Evolutionary conservation across 92 coral and sea anemone genomes (phyloP), one percentile per base, ranked within the genome.

Genomic region (Zoanthus sansibaricus): DNA sequence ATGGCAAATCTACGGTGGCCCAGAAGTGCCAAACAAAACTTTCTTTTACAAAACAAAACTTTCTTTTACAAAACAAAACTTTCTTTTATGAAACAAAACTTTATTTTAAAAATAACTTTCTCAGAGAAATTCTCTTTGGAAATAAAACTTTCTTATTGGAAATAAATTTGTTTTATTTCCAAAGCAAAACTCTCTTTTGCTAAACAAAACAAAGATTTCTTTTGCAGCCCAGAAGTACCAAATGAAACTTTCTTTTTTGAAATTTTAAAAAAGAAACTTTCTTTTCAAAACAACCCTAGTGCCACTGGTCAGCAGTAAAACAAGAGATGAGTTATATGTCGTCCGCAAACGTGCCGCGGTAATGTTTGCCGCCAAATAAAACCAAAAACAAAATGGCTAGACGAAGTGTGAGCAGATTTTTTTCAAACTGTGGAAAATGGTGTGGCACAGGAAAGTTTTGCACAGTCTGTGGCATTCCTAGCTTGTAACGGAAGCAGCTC

Each of bases 381-480:
- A n/a, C n/a, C n/a, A 73, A 46, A 75, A 75, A 17, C 79, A 75
- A 75, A 75, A 75, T 75, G 79, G 79, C 64, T 47, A 75, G 62
- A 47, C 79, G 33, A 17, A 75, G 62, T 75, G 79, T 75, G 64
- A 51, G 44, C 33, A 58, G 79, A 61, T 75, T 75, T 48, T 75
- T 61, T 75, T 75, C 79, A n/a, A 75, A 75, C 79, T 18, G 59
- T 42, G 62, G 61, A 49, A 75, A 42, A 72, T 21, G 76, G 76
- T 72, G 76, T 37, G 76, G 15, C 76, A 72, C 76, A 72, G 74
- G 74, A 73, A 73, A 73, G 78, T 73, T 73, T 73, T 73, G 78
- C 20, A 71, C 78, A 73, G 78, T 13, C 77, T 44, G 78, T 73
- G 78, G 56, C 58, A 56, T 73, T 9, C 78, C 78, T n/a, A 44